Evolutionary conservation across 1,140 invertebrate genomes (phyloP), one percentile per base, ranked within the genome.

Genomic region (Monomorium pharaonis): DNA sequence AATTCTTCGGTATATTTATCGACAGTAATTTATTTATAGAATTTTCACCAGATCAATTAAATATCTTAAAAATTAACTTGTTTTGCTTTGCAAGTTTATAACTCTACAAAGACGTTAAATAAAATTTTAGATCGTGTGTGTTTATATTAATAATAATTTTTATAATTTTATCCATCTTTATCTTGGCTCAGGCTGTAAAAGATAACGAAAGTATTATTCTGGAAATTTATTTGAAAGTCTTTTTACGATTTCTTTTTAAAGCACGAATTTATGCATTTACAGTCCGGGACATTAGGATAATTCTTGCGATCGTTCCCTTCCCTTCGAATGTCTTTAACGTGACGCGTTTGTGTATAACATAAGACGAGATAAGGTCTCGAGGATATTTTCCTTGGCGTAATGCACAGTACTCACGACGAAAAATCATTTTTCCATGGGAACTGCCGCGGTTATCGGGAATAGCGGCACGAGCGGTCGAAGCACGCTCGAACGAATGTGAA

Each of bases 371-470:
- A 83, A 83, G 78, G 69, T 72, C 37, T 47, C 9, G 49, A 27
- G n/a, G 65, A 67, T 60, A 77, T 83, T 83, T 70, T 47, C 69
- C 62, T 83, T 33, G 21, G 51, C 69, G 67, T 83, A 86, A 56
- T 88, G 47, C 60, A 54, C 80, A 21, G 54, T 65, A 62, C 58
- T 72, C 47, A 74, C 27, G 70, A 49, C 54, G 70, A 65, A 77
- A 87, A 86, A 88, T 78, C 86, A 87, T 77, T 87, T 80, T 85
- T 88, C 84, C 76, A 44, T 67, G 58, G 65, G 37, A 70, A 75
- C 86, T 63, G 81, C 51, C 47, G 58, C 16, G 54, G 56, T 85
- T 75, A 77, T 87, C 70, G 51, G 75, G 37, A 58, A 75, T 74
- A 78, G 67, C 47, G 56, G 65, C n/a, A 54, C 49, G 24, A 62